Base-by-base conservation (phyloP, 2,888 invertebrate genomes). In the Nemoura dubitans region DNA sequence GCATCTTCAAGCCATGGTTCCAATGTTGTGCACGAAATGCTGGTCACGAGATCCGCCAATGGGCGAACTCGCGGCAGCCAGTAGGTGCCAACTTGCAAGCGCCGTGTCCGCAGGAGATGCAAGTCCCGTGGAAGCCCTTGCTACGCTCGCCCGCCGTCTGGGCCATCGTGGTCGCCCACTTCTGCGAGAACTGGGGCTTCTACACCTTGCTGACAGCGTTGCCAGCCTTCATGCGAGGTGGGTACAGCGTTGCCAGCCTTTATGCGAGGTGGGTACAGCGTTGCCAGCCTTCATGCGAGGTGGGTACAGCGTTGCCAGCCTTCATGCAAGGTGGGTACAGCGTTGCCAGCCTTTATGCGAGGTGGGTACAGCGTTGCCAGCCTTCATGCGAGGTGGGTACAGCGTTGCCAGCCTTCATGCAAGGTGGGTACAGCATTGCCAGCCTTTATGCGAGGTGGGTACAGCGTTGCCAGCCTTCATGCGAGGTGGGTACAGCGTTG, bases 181-280 rank as follows among this genome's bases (percentile, higher is more conserved):
- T 92, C 88, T 90, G 91, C 59, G 91, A 91, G 89, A 91, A 92
- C 87, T 92, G 92, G 92, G 91, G 91, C 30, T 92, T 92, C 88
- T 91, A 92, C 88, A 92, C 91, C 0, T 89, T 92, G n/a, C 89
- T 92, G n/a, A 92, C 91, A 25, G 90, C 91, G 77, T 89, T 92
- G 26, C 92, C 92, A 7, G 90, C 91, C 16, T 92, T 91, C 88
- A 90, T 92, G 89, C 90, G 90, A 89, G 90, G 91, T 91, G 89
- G 89, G 88, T 87, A 92, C 91, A 25, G 90, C 91, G 77, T 89
- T 92, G 26, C 92, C 92, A 7, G 90, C 91, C 16, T 92, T 91
- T 88, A 90, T 92, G 89, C 90, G 90, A 89, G 90, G 91, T 91
- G 89, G 89, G 88, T 87, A 92, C 91, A 25, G 90, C 91, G 77